Evolutionary conservation across 2,797 vertebrate genomes (phyloP).

Genomic region (Diplodus sargus): DNA sequence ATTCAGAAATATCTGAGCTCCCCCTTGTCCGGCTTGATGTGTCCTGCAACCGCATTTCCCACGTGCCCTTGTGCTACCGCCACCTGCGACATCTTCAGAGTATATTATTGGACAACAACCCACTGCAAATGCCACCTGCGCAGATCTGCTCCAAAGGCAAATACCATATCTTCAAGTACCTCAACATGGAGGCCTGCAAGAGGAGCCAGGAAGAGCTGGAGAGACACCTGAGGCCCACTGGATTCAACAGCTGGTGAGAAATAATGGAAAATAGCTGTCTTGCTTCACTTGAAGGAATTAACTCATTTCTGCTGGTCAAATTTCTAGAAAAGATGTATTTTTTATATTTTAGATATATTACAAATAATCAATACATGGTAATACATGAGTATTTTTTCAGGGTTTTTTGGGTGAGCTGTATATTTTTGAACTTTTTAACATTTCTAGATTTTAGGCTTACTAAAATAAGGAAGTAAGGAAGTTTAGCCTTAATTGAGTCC

Average conservation of each 20-base stretch:
- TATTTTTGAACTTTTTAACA: not conserved
- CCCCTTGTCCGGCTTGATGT: constrained; percentile 92
- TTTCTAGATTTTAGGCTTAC: too few relatives aligned
- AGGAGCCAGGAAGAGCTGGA: constrained; percentile 86
- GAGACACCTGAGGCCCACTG: constrained; percentile 84
- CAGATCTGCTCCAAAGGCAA: constrained; percentile 94
- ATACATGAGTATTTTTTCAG: not conserved
- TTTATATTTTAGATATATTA: not conserved
- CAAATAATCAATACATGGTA: not conserved
- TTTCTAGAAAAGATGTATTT: not conserved
- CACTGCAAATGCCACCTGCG: constrained; percentile 91
- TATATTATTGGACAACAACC: constrained; percentile 92
- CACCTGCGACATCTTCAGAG: constrained; percentile 91
- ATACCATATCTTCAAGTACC: constrained; percentile 93
- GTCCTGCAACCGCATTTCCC: constrained; percentile 92
- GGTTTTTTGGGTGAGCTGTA: not conserved
- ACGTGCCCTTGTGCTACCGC: constrained; percentile 91
- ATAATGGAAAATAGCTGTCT: not conserved
- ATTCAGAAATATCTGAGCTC: constrained; percentile 89
- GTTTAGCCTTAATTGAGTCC: too few relatives aligned
- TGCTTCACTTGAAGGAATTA: not conserved
- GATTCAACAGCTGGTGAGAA: constrained; percentile 88
- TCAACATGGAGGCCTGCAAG: constrained; percentile 90
- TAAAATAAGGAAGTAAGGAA: too few relatives aligned
- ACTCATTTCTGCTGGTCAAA: not conserved